These are phyloP conservation scores for Tamandua tetradactyla DNA, from an alignment of 2,797 vertebrate genomes.

Conservation along the genomic window DNA sequence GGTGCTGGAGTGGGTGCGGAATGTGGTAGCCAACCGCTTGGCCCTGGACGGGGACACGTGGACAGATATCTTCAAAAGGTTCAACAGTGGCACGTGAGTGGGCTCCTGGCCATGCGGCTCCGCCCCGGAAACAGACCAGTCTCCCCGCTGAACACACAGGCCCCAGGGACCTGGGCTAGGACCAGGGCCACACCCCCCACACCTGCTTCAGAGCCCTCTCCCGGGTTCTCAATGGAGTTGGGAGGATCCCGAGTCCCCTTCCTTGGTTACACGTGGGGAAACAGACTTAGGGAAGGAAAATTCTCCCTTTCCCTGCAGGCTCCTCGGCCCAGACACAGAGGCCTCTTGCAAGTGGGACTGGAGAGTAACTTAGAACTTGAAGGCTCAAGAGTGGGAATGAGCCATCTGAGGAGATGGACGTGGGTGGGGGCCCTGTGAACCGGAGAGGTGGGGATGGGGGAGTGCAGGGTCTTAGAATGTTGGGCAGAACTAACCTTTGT, in stretches of 20 bases:
- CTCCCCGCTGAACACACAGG: not conserved
- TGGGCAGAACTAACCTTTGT: not conserved
- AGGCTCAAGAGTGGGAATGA: not conserved
- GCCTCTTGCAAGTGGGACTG: not conserved
- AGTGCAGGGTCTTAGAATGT: fast-evolving
- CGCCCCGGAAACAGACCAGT: too few relatives aligned
- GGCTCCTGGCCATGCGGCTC: fast-evolving
- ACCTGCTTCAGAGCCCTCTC: not conserved
- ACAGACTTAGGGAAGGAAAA: not conserved
- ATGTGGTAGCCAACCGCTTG: slow-evolving; percentile 93
- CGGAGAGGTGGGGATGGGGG: not conserved
- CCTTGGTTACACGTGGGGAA: not conserved
- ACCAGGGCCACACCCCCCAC: not conserved
- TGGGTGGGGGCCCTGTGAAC: not conserved
- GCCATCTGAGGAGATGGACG: fast-evolving
- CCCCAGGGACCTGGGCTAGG: not conserved
- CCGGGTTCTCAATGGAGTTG: fast-evolving
- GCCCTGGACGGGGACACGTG: slow-evolving; percentile 88
- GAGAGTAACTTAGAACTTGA: not conserved
- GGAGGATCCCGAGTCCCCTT: not conserved
- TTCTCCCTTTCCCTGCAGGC: not conserved
- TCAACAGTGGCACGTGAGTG: slow-evolving; percentile 97
- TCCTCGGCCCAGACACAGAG: not conserved
- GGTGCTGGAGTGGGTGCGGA: slow-evolving; percentile 95
- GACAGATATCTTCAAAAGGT: slow-evolving; percentile 88